phyloP scores from a whole-genome alignment of 2,797 vertebrate genomes.

The Ispidina picta region DNA sequence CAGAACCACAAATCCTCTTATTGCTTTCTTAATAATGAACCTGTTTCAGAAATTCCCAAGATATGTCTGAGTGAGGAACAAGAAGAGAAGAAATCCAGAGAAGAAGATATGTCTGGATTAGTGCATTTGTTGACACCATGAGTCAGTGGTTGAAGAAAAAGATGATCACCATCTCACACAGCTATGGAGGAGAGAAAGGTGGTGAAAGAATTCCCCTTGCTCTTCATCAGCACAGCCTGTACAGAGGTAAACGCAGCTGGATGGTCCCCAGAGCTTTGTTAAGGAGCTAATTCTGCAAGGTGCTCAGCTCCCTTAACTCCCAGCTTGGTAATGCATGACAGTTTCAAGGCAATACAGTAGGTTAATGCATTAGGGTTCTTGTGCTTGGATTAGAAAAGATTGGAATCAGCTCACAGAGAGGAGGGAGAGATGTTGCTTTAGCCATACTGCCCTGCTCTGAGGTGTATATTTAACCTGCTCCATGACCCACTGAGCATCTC shows the following conservation, averaged over 20 bases:
- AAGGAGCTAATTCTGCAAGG: neutral
- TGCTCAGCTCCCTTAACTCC: neutral
- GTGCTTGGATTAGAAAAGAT: neutral
- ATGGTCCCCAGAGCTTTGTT: neutral
- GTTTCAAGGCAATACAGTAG: neutral
- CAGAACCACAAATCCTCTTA: neutral
- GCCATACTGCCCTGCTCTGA: neutral
- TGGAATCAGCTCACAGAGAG: neutral
- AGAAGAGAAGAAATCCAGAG: neutral
- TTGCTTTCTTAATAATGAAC: neutral
- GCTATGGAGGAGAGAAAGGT: neutral
- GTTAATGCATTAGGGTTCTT: neutral
- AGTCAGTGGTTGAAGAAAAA: neutral
- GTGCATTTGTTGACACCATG: neutral
- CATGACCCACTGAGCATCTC: neutral
- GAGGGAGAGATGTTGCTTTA: neutral
- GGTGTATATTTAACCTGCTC: neutral
- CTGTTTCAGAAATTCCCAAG: neutral
- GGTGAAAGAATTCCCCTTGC: neutral
- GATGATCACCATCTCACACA: neutral
- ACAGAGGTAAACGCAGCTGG: neutral
- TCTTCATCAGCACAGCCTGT: neutral
- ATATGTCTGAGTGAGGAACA: neutral
- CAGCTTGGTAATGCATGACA: neutral
- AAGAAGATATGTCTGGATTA: neutral